Evolutionary conservation across 2,113 vertebrate species (phyloP), one percentile per base, ranked within the genome.

Genomic region (Carassius carassius): DNA sequence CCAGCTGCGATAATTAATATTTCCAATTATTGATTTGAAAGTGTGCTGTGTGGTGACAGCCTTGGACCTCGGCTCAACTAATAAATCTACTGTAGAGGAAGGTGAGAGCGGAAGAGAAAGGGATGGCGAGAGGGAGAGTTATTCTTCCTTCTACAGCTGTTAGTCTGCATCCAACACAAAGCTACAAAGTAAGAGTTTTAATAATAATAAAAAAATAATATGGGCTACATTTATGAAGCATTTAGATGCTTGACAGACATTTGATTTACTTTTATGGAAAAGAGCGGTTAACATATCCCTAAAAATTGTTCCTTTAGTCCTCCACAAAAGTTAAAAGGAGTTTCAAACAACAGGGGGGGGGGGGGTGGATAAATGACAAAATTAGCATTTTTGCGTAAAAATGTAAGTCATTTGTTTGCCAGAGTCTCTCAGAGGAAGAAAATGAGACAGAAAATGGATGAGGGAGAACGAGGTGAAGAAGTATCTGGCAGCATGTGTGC

Each of bases 1-100:
- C 91, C 89, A 87, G 88, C 92, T 94, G 91, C 91, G 92, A 94
- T 94, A 94, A 95, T 95, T 94, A 94, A 94, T 95, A 94, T 94
- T 94, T 92, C 93, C 93, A 93, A 94, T 94, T 94, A 95, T 94
- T 94, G 93, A 94, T 95, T 91, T 86, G 91, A 93, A 90, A 91
- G 88, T 92, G 90, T 89, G 90, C 93, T 92, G 92, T 92, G 92
- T 88, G 90, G 90, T 93, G 92, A 91, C 91, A 93, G 93, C 92
- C 93, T 86, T 49, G 91, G 90, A 86, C 92, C 86, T 75, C 32
- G 82, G 89, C 85, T 81, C 84, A 86, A 78, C 90, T 92, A 90
- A 91, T 94, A 93, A 94, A 94, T 94, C 91, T 92, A 87, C 87
- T 84, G 81, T 86, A 84, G 89, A 72, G 10, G n/a, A 84, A 76